These are phyloP conservation scores for Leptodirus hochenwartii DNA, from an alignment of 2,888 invertebrate genomes.

Conservation along the genomic window DNA sequence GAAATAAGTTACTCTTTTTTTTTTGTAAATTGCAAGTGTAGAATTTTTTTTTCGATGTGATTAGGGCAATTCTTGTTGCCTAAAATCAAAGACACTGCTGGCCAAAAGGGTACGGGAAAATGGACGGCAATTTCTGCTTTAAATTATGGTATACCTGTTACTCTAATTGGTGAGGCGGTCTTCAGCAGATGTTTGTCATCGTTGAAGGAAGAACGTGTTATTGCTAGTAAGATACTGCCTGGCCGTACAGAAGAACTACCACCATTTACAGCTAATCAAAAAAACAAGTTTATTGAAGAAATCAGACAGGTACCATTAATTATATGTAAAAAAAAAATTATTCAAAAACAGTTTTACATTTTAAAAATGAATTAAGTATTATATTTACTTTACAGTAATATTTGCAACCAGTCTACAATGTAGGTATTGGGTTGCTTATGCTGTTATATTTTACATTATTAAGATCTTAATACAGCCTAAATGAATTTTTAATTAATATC, in stretches of 20 bases:
- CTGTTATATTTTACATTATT: too few relatives aligned
- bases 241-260: slow-evolving; percentile 46
- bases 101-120: slow-evolving; percentile 98
- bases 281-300: slow-evolving; percentile 62
- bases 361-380: too few relatives aligned
- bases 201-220: slow-evolving; percentile 69
- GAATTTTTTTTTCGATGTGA: slow-evolving; percentile 7
- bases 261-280: slow-evolving; percentile 48
- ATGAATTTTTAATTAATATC: too few relatives aligned
- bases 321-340: background rate
- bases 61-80: slow-evolving; percentile 59
- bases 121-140: slow-evolving; percentile 97
- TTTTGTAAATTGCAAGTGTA: background rate
- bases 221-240: slow-evolving; percentile 58
- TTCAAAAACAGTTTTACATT: background rate
- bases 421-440: too few relatives aligned
- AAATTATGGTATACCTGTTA: slow-evolving; percentile 93
- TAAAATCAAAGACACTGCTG: slow-evolving; percentile 89
- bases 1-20: background rate
- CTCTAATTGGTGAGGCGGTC: slow-evolving; percentile 95
- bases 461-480: too few relatives aligned
- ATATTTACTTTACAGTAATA: too few relatives aligned
- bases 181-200: slow-evolving; percentile 92
- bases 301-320: slow-evolving; percentile 45
- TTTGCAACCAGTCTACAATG: too few relatives aligned